Conservation (phyloP, 2,113 vertebrate genomes). For the Girardinichthys multiradiatus region DNA sequence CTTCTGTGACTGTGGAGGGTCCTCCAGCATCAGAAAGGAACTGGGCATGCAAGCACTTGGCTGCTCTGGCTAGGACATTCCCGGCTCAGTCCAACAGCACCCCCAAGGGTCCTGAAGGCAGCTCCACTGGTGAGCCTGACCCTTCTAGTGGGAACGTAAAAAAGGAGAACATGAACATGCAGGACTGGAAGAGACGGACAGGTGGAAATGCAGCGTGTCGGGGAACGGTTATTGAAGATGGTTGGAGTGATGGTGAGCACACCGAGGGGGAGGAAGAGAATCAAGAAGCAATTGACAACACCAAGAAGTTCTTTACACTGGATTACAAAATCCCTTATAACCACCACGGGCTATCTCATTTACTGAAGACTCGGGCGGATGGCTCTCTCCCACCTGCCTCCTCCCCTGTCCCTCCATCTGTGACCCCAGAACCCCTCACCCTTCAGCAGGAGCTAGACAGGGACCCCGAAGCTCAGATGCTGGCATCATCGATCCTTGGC, state of each 20-base stretch:
- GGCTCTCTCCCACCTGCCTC: slow-evolving; percentile 71
- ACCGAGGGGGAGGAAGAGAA: slow-evolving; percentile 81
- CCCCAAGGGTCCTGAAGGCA: slow-evolving; percentile 4
- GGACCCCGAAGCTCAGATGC: slow-evolving; percentile 83
- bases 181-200: slow-evolving; percentile 62
- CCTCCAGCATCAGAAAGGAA: slow-evolving; percentile 86
- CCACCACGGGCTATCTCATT: slow-evolving; percentile 81
- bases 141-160: slow-evolving; percentile 49
- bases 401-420: slow-evolving; percentile 72
- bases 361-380: slow-evolving; percentile 75
- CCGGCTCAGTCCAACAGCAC: slow-evolving; percentile 33
- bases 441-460: slow-evolving; percentile 87
- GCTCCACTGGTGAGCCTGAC: slow-evolving; percentile 22
- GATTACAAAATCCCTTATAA: slow-evolving; percentile 77
- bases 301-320: slow-evolving; percentile 32
- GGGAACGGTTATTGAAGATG: slow-evolving; percentile 74
- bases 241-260: slow-evolving; percentile 82
- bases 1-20: slow-evolving; percentile 90
- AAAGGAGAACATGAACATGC: slow-evolving; percentile 68
- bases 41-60: slow-evolving; percentile 91
- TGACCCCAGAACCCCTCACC: slow-evolving; percentile 78
- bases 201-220: slow-evolving; percentile 62
- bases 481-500: slow-evolving; percentile 81
- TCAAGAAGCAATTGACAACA: slow-evolving; percentile 49
- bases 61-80: slow-evolving; percentile 81